Conservation (phyloP, 1,140 invertebrate species). For the Elysia chlorotica region DNA sequence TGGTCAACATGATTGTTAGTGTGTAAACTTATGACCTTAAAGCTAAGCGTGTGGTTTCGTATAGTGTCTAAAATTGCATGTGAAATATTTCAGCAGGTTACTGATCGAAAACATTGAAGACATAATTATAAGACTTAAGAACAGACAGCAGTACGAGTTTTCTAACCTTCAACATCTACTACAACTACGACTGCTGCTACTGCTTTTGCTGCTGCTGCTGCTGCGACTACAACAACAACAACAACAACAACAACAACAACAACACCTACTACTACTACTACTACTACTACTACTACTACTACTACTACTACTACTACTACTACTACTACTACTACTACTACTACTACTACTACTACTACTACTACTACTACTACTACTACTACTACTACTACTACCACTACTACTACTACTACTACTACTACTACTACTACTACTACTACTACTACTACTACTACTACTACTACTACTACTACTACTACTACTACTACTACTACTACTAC, state of each 20-base stretch:
- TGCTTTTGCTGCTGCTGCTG: slow-evolving; percentile 2
- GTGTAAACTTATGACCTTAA: too few relatives aligned
- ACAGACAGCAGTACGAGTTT: too few relatives aligned
- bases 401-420: slow-evolving; percentile 11
- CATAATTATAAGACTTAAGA: too few relatives aligned
- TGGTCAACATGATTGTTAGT: too few relatives aligned
- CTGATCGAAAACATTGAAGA: too few relatives aligned
- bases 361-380: background rate
- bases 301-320: slow-evolving; percentile 8
- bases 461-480: slow-evolving; percentile 10
- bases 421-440: slow-evolving; percentile 11
- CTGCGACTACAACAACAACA: slow-evolving; percentile 3
- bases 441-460: background rate
- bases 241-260: background rate
- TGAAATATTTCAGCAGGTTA: too few relatives aligned
- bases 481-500: slow-evolving; percentile 10
- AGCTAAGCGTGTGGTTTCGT: too few relatives aligned
- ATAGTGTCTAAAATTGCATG: too few relatives aligned
- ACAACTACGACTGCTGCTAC: too few relatives aligned
- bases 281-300: slow-evolving; percentile 12
- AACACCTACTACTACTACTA: slow-evolving; percentile 6
- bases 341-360: background rate
- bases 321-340: slow-evolving; percentile 7
- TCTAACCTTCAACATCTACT: too few relatives aligned
- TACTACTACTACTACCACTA: slow-evolving; percentile 13